Evolutionary conservation across 2,888 invertebrate species (phyloP).

Genomic region (Aquatica leii): DNA sequence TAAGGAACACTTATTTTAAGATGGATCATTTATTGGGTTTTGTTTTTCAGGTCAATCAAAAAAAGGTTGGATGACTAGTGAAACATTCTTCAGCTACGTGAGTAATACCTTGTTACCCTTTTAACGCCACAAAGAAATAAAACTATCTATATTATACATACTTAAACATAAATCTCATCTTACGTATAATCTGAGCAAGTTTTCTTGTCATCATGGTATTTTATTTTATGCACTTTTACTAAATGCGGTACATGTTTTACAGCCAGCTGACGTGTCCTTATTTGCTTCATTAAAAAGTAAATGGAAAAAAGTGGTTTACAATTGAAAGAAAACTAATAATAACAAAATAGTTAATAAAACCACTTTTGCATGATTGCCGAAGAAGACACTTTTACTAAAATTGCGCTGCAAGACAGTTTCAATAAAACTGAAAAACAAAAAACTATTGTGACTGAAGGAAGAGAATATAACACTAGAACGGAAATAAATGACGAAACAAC

Average conservation of each 20-base stretch:
- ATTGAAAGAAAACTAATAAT: conserved; percentile 25
- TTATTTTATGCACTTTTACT: conserved; percentile 22
- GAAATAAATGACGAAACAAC: conserved; percentile 3
- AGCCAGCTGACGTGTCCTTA: conserved; percentile 27
- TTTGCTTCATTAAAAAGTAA: conserved; percentile 29
- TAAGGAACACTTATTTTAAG: conserved; percentile 26
- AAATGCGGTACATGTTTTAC: conserved; percentile 28
- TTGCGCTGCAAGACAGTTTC: not conserved
- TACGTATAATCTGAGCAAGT: conserved; percentile 26
- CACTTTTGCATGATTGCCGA: conserved; percentile 19
- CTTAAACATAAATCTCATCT: conserved; percentile 34
- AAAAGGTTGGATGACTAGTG: conserved; percentile 30
- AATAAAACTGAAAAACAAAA: conserved; percentile 8
- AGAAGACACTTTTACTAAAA: not conserved
- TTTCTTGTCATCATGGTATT: conserved; percentile 11
- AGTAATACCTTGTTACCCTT: conserved; percentile 31
- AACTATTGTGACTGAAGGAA: not conserved
- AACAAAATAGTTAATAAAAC: conserved; percentile 13
- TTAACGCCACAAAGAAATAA: conserved; percentile 30
- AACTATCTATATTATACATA: conserved; percentile 29
- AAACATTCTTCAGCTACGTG: conserved; percentile 33
- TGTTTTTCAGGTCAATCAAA: conserved; percentile 2
- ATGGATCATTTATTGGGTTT: conserved; percentile 26
- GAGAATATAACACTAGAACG: not conserved
- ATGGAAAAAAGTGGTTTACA: conserved; percentile 21